Evolutionary conservation across 2,113 vertebrate genomes (phyloP), one percentile per base, ranked within the genome.

Genomic region (Sphaerodactylus townsendi): DNA sequence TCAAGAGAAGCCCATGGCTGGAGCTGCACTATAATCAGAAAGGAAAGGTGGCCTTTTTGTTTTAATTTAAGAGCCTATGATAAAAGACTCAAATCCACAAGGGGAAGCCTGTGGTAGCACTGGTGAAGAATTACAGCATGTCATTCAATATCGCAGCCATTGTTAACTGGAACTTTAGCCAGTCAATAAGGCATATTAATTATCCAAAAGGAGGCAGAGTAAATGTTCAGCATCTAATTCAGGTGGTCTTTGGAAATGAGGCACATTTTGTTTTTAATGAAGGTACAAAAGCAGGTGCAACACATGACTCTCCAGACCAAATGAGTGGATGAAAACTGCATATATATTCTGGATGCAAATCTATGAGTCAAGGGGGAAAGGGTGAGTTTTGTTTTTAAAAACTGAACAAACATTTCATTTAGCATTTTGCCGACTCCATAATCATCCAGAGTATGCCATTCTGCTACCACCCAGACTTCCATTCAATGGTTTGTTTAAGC

Each of bases 401-500:
- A 56, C 21, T 62, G 8, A 25, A 69, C 39, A 90, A 92, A 92
- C 39, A 41, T 44, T 88, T 6, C 68, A 79, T 83, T 85, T 87
- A 84, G 64, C 71, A 86, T 92, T 94, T 94, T 77, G 90, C 89
- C 90, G 79, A 82, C 86, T 91, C 86, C 78, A 39, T 86, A 83
- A 85, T 89, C 91, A 85, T 89, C 68, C n/a, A 53, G 66, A 84
- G 77, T 85, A 78, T 83, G 73, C 93, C 89, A 85, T 94, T 93
- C 91, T 93, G 79, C 62, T 89, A 87, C 92, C 88, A 92, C 88
- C 25, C 92, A 79, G 90, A 87, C 85, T 93, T 91, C 90, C 84
- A 93, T 95, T 93, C 91, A 93, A 44, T 84, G 86, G 86, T 93
- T 92, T 93, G 90, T 93, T 94, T 93, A 93, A 91, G 85, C 87